These are phyloP conservation scores for Istiophorus platypterus DNA, from an alignment of 2,113 vertebrate genomes.

Conservation along the genomic window DNA sequence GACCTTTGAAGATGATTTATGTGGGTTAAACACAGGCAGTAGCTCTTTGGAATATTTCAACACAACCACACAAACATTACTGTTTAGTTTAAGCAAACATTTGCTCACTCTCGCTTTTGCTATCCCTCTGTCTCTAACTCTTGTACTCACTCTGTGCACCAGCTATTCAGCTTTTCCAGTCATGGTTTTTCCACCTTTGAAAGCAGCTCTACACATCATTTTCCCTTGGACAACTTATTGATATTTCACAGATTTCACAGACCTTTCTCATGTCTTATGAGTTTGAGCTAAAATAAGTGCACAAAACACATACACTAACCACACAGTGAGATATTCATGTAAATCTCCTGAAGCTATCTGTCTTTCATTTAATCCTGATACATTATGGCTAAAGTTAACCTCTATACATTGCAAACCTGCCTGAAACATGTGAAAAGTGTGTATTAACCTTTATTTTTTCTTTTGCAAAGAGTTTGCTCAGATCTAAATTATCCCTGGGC, in stretches of 20 bases:
- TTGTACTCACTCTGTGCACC: not conserved
- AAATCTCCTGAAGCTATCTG: too few relatives aligned
- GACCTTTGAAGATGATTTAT: constrained; percentile 8
- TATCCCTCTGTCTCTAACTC: constrained; percentile 12
- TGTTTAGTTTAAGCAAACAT: constrained; percentile 73
- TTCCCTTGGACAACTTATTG: not conserved
- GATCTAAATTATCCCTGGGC: not conserved
- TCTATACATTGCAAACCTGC: not conserved
- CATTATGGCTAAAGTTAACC: not conserved
- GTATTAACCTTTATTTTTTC: too few relatives aligned
- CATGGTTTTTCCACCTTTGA: not conserved
- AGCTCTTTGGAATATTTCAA: constrained; percentile 59
- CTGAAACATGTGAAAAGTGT: not conserved
- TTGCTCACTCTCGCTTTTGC: constrained; percentile 41
- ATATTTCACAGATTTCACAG: not conserved
- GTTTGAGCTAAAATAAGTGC: not conserved
- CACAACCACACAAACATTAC: constrained; percentile 45
- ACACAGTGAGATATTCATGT: too few relatives aligned
- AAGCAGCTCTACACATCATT: not conserved
- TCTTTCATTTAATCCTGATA: too few relatives aligned
- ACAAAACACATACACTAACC: not conserved
- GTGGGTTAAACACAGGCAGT: constrained; percentile 15
- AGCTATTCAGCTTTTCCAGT: constrained; percentile 37
- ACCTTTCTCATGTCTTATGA: not conserved
- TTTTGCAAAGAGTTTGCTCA: not conserved